A percentile compares a stretch with the other conserved stretches of the same genome.
Evolutionary conservation across 2,113 vertebrate species (phyloP).

Genomic region (Oplegnathus fasciatus): DNA sequence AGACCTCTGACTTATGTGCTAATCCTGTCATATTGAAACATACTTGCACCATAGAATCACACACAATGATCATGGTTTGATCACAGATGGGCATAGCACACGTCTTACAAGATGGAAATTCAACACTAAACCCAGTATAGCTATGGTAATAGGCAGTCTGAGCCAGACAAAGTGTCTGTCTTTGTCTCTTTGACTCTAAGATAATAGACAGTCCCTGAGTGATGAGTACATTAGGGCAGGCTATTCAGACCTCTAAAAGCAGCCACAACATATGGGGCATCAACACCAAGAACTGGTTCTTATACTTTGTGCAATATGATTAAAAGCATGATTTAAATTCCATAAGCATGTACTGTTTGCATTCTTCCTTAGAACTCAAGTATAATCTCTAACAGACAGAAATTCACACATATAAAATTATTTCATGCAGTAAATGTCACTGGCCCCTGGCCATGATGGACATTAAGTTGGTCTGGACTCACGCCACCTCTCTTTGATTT

Average conservation of each 20-base stretch:
- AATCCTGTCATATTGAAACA: not conserved
- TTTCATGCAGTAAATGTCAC: slow-evolving; percentile 20
- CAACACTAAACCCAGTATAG: slow-evolving; percentile 5
- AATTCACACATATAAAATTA: slow-evolving; percentile 5
- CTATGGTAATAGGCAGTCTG: slow-evolving; percentile 18
- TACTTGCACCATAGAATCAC: not conserved
- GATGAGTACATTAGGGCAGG: not conserved
- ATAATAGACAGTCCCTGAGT: slow-evolving; percentile 31
- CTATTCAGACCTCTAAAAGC: slow-evolving; percentile 29
- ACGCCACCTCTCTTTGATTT: slow-evolving; percentile 48
- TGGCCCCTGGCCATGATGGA: slow-evolving; percentile 22
- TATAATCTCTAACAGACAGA: slow-evolving; percentile 13
- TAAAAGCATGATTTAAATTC: slow-evolving; percentile 25
- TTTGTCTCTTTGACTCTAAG: slow-evolving; percentile 20
- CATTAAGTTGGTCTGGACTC: slow-evolving; percentile 40
- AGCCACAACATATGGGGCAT: slow-evolving; percentile 6
- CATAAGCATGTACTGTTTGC: not conserved
- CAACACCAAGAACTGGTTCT: not conserved
- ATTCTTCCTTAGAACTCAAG: slow-evolving; percentile 6
- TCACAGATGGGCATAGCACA: not conserved
- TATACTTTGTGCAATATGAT: not conserved
- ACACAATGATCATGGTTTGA: not conserved
- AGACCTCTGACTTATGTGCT: not conserved
- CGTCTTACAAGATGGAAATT: not conserved
- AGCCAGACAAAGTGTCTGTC: slow-evolving; percentile 11